Conservation (phyloP, 2,113 vertebrate species). For the Neodontobutis hainanensis region DNA sequence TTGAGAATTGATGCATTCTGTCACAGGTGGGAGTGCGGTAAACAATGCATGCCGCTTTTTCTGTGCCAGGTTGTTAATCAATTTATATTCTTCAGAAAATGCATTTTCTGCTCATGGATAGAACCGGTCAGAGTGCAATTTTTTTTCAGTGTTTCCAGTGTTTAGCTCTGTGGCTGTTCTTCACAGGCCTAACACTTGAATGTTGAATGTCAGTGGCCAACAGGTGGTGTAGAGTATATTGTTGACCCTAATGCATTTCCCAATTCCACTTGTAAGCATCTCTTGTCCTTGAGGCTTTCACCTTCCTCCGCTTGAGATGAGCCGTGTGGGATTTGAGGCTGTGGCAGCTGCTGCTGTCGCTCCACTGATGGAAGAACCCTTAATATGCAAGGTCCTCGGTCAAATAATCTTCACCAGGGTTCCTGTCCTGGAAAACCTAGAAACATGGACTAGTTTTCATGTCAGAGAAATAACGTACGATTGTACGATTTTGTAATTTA, state of each 20-base stretch:
- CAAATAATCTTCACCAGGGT: neutral
- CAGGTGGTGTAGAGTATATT: neutral
- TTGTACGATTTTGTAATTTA: too few species aligned
- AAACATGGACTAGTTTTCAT: too few species aligned
- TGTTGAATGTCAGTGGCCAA: neutral
- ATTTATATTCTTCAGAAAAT: neutral
- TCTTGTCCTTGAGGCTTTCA: neutral
- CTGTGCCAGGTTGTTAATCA: neutral
- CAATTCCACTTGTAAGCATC: neutral
- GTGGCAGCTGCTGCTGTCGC: neutral
- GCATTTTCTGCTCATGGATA: neutral
- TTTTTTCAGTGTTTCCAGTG: neutral
- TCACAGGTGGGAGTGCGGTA: neutral
- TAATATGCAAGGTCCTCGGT: neutral
- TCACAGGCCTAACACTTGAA: too few species aligned
- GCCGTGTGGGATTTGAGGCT: neutral
- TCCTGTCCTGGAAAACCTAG: neutral
- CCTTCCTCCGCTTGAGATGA: neutral
- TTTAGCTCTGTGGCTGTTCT: too few species aligned
- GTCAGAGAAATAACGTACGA: too few species aligned
- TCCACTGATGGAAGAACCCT: neutral
- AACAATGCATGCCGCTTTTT: neutral
- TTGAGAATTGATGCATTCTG: constrained; percentile 8
- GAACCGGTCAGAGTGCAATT: neutral
- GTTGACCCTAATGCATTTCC: too few species aligned